Evolutionary conservation across 2,888 invertebrate genomes (phyloP).

Genomic region (Calameuta filiformis): DNA sequence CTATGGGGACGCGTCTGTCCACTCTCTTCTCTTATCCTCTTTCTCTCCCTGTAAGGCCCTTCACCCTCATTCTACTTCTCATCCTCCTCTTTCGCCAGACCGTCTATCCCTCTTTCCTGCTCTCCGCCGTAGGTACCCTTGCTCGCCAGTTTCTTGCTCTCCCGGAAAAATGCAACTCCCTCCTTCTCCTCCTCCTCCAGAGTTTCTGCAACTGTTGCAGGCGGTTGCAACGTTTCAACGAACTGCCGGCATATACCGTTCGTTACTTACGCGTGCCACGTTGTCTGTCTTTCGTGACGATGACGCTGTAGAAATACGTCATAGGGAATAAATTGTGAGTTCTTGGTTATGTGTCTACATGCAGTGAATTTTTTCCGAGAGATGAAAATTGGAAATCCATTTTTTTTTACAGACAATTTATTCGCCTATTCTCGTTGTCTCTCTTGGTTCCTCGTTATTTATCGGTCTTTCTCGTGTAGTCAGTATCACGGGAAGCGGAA

Average conservation of each 20-base stretch:
- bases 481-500: too few relatives aligned
- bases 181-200: conserved; percentile 8
- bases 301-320: too few relatives aligned
- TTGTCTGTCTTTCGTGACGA: too few relatives aligned
- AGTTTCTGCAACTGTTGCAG: conserved; percentile 17
- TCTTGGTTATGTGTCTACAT: too few relatives aligned
- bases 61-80: conserved; percentile 23
- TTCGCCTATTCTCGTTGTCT: too few relatives aligned
- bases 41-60: conserved; percentile 9
- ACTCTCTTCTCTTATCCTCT: conserved; percentile 20
- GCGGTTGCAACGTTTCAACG: not conserved
- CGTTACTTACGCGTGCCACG: conserved; percentile 4
- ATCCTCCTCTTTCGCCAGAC: conserved; percentile 12
- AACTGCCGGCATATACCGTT: too few relatives aligned
- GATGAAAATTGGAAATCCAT: too few relatives aligned
- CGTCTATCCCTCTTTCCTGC: conserved; percentile 10
- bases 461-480: too few relatives aligned
- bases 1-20: conserved; percentile 40
- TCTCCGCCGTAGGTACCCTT: conserved; percentile 8
- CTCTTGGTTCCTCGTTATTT: too few relatives aligned
- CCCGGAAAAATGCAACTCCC: conserved; percentile 20
- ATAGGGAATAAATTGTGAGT: too few relatives aligned
- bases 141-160: conserved; percentile 16
- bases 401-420: too few relatives aligned
- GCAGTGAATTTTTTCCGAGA: too few relatives aligned